These are phyloP conservation scores for Papio anubis DNA, from an alignment of 2,113 vertebrate genomes.

Conservation along the genomic window DNA sequence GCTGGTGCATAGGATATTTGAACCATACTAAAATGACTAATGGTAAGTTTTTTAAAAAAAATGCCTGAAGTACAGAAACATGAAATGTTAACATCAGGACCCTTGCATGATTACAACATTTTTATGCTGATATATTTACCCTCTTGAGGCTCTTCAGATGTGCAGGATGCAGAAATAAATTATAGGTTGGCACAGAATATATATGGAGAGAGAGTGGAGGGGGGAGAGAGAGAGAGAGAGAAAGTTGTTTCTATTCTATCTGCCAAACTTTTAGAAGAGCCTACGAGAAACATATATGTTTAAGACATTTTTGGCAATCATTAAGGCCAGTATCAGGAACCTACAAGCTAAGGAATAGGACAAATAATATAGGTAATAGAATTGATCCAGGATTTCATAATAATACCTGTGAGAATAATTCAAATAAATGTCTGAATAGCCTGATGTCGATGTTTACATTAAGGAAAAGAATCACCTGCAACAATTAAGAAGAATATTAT, in stretches of 20 bases:
- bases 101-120: not conserved
- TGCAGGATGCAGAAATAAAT: not conserved
- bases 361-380: not conserved
- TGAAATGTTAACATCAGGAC: not conserved
- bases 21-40: not conserved
- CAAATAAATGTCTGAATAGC: not conserved
- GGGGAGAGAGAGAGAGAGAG: not conserved
- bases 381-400: not conserved
- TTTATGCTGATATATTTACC: not conserved
- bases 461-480: not conserved
- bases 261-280: not conserved
- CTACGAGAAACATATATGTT: not conserved
- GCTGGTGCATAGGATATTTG: not conserved
- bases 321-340: not conserved
- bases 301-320: not conserved
- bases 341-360: not conserved
- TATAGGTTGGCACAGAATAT: not conserved
- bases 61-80: not conserved
- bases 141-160: not conserved
- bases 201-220: not conserved
- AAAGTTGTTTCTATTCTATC: not conserved
- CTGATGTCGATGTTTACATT: not conserved
- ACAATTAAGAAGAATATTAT: slow-evolving; percentile 22
- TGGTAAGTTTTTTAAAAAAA: not conserved
- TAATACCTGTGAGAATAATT: not conserved